Evolutionary conservation across 1,140 invertebrate genomes (phyloP).

Genomic region (Camponotus pennsylvanicus): DNA sequence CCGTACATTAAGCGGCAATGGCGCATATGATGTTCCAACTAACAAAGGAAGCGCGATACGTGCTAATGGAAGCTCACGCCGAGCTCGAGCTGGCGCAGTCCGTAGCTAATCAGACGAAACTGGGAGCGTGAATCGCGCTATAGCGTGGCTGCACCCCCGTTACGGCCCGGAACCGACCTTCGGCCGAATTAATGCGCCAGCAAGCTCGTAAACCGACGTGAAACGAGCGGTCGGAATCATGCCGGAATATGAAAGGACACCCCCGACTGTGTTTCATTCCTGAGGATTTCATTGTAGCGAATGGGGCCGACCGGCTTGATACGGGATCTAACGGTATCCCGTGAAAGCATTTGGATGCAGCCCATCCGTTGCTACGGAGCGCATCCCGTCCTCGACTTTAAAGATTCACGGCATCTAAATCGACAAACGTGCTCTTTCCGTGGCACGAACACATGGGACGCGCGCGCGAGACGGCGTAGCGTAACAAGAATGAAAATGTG

Average conservation of each 20-base stretch:
- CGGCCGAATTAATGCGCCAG: slow-evolving; percentile 66
- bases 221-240: slow-evolving; percentile 45
- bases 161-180: slow-evolving; percentile 51
- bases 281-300: slow-evolving; percentile 54
- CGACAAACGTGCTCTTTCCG: slow-evolving; percentile 50
- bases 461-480: not conserved
- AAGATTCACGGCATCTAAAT: slow-evolving; percentile 55
- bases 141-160: slow-evolving; percentile 7
- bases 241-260: slow-evolving; percentile 57
- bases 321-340: slow-evolving; percentile 1
- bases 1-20: not conserved
- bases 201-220: slow-evolving; percentile 65
- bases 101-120: slow-evolving; percentile 41
- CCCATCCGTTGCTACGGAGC: slow-evolving; percentile 1
- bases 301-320: not conserved
- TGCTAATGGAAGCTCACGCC: slow-evolving; percentile 4
- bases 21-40: not conserved
- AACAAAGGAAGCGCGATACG: not conserved
- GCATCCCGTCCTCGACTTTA: slow-evolving; percentile 35
- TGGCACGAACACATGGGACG: slow-evolving; percentile 10
- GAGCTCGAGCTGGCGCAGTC: not conserved
- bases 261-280: slow-evolving; percentile 59
- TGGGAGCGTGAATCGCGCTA: slow-evolving; percentile 17
- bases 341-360: slow-evolving; percentile 34
- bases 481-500: slow-evolving; percentile 57